Percentiles rank a stretch among this genome's conserved stretches.
phyloP scores from a whole-genome alignment of 1,140 invertebrate species.

The Brachionus calyciflorus region DNA sequence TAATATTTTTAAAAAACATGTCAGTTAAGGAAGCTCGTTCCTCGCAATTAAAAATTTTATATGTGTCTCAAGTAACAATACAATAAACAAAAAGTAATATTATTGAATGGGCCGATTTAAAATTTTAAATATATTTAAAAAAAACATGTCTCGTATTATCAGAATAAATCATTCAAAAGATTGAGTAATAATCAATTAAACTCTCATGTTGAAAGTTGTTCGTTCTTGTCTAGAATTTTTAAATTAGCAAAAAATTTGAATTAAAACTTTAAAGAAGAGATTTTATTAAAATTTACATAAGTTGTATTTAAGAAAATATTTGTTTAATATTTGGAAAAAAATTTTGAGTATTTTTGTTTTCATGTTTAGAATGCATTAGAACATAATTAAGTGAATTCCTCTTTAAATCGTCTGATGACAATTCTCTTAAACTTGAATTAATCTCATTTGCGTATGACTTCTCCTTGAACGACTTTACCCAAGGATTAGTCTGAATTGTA shows the following conservation, averaged over 20 bases:
- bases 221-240: too few species aligned
- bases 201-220: too few species aligned
- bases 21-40: too few species aligned
- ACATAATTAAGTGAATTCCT: not conserved
- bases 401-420: not conserved
- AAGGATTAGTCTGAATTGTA: conserved; percentile 29
- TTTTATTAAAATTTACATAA: conserved; percentile 1
- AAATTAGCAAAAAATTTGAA: not conserved
- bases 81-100: too few species aligned
- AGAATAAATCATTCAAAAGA: too few species aligned
- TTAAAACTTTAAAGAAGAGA: not conserved
- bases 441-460: conserved; percentile 26
- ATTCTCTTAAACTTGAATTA: not conserved
- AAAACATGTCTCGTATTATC: too few species aligned
- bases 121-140: too few species aligned
- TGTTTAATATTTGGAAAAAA: conserved; percentile 33
- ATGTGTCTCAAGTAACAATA: too few species aligned
- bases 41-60: too few species aligned
- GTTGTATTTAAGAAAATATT: not conserved
- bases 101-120: too few species aligned
- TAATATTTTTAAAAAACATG: too few species aligned
- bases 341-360: not conserved
- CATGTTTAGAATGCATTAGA: not conserved
- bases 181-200: too few species aligned
- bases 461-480: conserved; percentile 36